Evolutionary conservation across 2,888 invertebrate genomes (phyloP).

Genomic region (Drosophila pseudotakahashii): DNA sequence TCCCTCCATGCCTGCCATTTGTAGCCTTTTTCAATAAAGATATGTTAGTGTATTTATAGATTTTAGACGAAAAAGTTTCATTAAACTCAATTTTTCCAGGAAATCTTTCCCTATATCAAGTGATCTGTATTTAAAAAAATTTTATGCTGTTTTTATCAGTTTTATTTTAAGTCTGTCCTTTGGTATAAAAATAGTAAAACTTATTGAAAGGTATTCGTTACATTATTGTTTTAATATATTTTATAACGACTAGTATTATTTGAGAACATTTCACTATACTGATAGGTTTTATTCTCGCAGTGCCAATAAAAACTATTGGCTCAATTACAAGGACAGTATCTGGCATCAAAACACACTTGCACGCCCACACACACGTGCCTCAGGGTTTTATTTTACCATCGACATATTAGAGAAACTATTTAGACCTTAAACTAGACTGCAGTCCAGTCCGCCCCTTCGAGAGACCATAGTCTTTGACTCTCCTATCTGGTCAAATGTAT

Average conservation of each 20-base stretch:
- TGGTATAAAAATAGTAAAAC: too few relatives aligned
- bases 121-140: too few relatives aligned
- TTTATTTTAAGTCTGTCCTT: too few relatives aligned
- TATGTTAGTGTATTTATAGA: too few relatives aligned
- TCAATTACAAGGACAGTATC: conserved; percentile 57
- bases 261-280: background rate
- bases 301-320: conserved; percentile 45
- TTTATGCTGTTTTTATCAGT: too few relatives aligned
- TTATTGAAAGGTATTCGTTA: too few relatives aligned
- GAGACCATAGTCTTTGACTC: conserved; percentile 18
- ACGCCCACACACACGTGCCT: conserved; percentile 53
- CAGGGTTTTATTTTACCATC: conserved; percentile 73
- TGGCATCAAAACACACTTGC: conserved; percentile 16
- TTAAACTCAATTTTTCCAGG: too few relatives aligned
- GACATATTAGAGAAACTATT: conserved; percentile 75
- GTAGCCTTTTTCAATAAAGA: too few relatives aligned
- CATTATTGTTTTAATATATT: too few relatives aligned
- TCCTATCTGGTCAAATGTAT: conserved; percentile 46
- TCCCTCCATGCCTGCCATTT: too few relatives aligned
- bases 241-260: background rate
- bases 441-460: conserved; percentile 16
- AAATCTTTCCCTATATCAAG: too few relatives aligned
- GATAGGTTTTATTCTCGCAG: conserved; percentile 20
- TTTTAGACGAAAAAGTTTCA: too few relatives aligned
- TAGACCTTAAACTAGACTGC: conserved; percentile 55